phyloP scores from a whole-genome alignment of 1,140 invertebrate genomes.

The Sycophila sp. region DNA sequence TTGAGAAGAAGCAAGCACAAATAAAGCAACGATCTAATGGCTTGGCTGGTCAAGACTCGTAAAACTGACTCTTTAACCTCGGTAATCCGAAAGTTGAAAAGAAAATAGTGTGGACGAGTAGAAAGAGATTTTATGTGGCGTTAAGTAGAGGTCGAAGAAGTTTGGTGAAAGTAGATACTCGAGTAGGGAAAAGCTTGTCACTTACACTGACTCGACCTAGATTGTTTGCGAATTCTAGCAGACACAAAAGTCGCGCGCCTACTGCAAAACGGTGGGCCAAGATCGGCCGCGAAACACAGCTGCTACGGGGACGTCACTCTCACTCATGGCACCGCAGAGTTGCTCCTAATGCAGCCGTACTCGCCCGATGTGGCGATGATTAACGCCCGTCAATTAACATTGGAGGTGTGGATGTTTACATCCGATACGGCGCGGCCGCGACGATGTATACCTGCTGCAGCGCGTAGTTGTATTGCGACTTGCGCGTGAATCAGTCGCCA shows the following conservation, averaged over 20 bases:
- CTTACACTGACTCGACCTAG: slow-evolving; percentile 16
- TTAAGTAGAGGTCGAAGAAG: not conserved
- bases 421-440: not conserved
- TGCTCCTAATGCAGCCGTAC: not conserved
- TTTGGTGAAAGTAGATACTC: not conserved
- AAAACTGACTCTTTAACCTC: too few relatives aligned
- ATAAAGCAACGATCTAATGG: too few relatives aligned
- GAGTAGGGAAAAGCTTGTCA: not conserved
- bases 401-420: slow-evolving; percentile 32
- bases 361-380: slow-evolving; percentile 4
- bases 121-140: not conserved
- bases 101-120: not conserved
- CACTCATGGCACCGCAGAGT: too few relatives aligned
- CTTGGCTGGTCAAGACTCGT: too few relatives aligned
- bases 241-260: not conserved
- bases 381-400: slow-evolving; percentile 24
- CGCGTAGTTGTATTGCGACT: not conserved
- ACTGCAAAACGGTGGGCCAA: not conserved
- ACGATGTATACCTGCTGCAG: not conserved
- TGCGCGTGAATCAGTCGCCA: slow-evolving; percentile 1
- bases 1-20: too few relatives aligned
- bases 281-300: not conserved
- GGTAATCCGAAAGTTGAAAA: not conserved
- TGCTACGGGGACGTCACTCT: not conserved
- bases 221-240: slow-evolving; percentile 24